phyloP scores from a whole-genome alignment of 2,888 invertebrate species.

The Megamerina dolium region DNA sequence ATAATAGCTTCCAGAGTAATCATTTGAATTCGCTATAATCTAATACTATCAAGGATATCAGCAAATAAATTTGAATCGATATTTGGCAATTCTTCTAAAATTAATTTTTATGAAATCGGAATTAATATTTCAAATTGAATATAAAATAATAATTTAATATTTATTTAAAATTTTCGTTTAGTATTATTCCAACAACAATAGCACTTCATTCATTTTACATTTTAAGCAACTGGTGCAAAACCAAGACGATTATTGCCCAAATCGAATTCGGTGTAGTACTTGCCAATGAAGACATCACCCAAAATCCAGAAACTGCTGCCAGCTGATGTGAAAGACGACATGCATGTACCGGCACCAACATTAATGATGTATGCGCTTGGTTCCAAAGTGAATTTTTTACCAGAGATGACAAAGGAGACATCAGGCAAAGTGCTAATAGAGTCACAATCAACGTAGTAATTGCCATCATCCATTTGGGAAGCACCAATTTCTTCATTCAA shows the following conservation, averaged over 20 bases:
- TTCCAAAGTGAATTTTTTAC: slow-evolving; percentile 65
- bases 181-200: too few relatives aligned
- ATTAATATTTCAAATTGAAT: too few relatives aligned
- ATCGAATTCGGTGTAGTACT: slow-evolving; percentile 93
- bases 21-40: too few relatives aligned
- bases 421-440: slow-evolving; percentile 68
- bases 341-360: slow-evolving; percentile 61
- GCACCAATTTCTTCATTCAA: slow-evolving; percentile 12
- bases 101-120: too few relatives aligned
- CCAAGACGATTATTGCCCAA: slow-evolving; percentile 76
- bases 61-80: too few relatives aligned
- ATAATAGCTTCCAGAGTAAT: too few relatives aligned
- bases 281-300: slow-evolving; percentile 93
- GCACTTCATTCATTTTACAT: too few relatives aligned
- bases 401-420: slow-evolving; percentile 69
- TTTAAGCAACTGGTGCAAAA: slow-evolving; percentile 64
- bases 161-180: too few relatives aligned
- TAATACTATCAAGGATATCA: too few relatives aligned
- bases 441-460: slow-evolving; percentile 64
- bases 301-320: slow-evolving; percentile 81
- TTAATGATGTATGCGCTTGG: slow-evolving; percentile 71
- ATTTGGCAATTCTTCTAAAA: too few relatives aligned
- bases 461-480: slow-evolving; percentile 47
- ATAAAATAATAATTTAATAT: too few relatives aligned
- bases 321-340: slow-evolving; percentile 86